These are phyloP conservation scores for Macrotis lagotis DNA, from an alignment of 2,113 vertebrate genomes.

Conservation along the genomic window DNA sequence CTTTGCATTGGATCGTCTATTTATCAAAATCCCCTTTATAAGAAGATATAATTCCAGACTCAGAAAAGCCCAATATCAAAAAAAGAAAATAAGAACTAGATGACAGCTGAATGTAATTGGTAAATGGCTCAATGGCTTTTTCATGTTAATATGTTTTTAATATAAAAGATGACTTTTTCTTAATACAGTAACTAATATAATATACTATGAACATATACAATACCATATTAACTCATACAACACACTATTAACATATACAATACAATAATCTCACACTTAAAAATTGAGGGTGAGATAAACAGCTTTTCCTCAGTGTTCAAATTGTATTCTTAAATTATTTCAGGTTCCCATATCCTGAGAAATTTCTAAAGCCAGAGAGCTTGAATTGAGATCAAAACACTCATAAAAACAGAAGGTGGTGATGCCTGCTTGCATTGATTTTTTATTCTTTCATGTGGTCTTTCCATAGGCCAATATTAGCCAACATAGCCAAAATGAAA, in stretches of 20 bases:
- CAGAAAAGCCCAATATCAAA: neutral
- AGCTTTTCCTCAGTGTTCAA: slow-evolving; percentile 39
- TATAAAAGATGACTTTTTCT: slow-evolving; percentile 10
- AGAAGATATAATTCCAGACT: neutral
- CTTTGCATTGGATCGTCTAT: neutral
- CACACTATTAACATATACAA: neutral
- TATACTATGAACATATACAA: neutral
- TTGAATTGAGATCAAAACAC: slow-evolving; percentile 26
- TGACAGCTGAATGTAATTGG: neutral
- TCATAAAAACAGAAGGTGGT: slow-evolving; percentile 57
- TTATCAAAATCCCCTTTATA: neutral
- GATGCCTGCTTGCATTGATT: slow-evolving; percentile 57
- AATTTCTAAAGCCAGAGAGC: slow-evolving; percentile 5
- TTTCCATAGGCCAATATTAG: slow-evolving; percentile 57
- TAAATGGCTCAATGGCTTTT: slow-evolving; percentile 34
- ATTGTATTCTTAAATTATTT: neutral
- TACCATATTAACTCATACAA: neutral
- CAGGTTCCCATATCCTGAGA: neutral
- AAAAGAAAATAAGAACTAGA: neutral
- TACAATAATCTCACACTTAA: slow-evolving; percentile 42
- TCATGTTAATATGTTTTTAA: slow-evolving; percentile 8
- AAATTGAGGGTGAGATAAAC: slow-evolving; percentile 59
- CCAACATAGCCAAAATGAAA: slow-evolving; percentile 47
- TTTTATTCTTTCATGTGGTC: slow-evolving; percentile 48
- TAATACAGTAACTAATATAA: neutral